A percentile compares a stretch with the other conserved stretches of the same genome.
These are phyloP conservation scores for Mormyrus hasselquistii DNA, from an alignment of 2,797 vertebrate genomes.

Conservation along the genomic window DNA sequence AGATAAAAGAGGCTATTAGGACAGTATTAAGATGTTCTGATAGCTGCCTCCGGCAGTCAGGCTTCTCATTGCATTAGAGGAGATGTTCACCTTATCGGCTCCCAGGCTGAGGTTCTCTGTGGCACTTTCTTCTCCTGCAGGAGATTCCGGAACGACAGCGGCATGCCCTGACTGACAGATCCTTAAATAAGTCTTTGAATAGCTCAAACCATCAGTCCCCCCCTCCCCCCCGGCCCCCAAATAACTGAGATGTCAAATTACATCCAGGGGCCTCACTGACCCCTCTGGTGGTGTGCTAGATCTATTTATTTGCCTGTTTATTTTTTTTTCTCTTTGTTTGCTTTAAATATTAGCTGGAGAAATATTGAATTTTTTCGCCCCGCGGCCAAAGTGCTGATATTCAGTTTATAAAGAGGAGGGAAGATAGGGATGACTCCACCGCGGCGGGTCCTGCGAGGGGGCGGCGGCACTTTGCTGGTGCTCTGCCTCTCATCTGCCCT, in stretches of 20 bases:
- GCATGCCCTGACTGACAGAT: conserved; percentile 78
- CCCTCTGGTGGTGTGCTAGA: conserved; percentile 68
- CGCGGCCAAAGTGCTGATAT: conserved; percentile 77
- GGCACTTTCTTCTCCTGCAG: conserved; percentile 31
- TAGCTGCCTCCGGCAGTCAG: conserved; percentile 33
- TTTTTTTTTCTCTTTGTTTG: conserved; percentile 70
- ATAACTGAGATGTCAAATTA: conserved; percentile 95
- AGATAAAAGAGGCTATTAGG: conserved; percentile 44
- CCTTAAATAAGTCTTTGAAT: conserved; percentile 86
- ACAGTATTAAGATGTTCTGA: conserved; percentile 40
- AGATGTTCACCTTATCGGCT: conserved; percentile 60
- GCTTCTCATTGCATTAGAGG: conserved; percentile 57
- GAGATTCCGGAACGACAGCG: conserved; percentile 43
- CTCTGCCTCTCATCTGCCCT: conserved; percentile 37
- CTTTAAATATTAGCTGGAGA: conserved; percentile 87
- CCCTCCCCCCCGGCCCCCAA: conserved; percentile 53
- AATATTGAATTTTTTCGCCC: conserved; percentile 88
- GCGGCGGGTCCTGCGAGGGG: conserved; percentile 66
- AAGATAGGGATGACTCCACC: conserved; percentile 67
- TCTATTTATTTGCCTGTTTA: conserved; percentile 82
- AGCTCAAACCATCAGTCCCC: conserved; percentile 68
- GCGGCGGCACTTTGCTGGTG: conserved; percentile 59
- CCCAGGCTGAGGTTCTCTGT: conserved; percentile 60
- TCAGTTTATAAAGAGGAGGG: conserved; percentile 83
- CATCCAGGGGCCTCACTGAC: conserved; percentile 73